Conservation (phyloP, 2,888 invertebrate genomes). For the Meiosimyza platycephala region DNA sequence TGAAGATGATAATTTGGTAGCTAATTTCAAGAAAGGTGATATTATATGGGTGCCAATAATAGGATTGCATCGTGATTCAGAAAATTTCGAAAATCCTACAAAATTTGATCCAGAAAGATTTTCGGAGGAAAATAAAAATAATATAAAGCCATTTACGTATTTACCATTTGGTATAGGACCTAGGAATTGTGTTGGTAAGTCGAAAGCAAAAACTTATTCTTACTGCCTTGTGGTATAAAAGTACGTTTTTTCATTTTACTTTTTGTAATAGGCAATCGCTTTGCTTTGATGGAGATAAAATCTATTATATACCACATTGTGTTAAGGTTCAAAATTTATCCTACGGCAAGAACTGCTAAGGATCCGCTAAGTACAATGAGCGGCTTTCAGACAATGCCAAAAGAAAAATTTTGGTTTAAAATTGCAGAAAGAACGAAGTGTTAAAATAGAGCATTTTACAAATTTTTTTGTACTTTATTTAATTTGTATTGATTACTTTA, state of each 20-base stretch:
- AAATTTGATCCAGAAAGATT: slow-evolving; percentile 72
- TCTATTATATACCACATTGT: slow-evolving; percentile 51
- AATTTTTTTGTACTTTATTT: too few species aligned
- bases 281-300: slow-evolving; percentile 49
- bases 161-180: slow-evolving; percentile 72
- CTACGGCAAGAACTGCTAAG: slow-evolving; percentile 45
- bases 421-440: slow-evolving; percentile 47
- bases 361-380: slow-evolving; percentile 45
- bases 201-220: slow-evolving; percentile 67
- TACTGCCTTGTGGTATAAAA: too few species aligned
- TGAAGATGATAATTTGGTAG: slow-evolving; percentile 66
- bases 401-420: slow-evolving; percentile 52
- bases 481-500: too few species aligned
- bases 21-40: slow-evolving; percentile 68
- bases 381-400: slow-evolving; percentile 44
- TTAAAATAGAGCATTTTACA: too few species aligned
- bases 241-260: slow-evolving; percentile 44
- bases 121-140: slow-evolving; percentile 69
- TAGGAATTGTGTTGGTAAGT: slow-evolving; percentile 71
- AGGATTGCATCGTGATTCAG: slow-evolving; percentile 68
- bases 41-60: slow-evolving; percentile 64
- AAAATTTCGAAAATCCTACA: slow-evolving; percentile 69
- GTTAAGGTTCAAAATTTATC: slow-evolving; percentile 48
- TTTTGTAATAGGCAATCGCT: slow-evolving; percentile 54
- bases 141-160: slow-evolving; percentile 66